A percentile compares a stretch with the other conserved stretches of the same genome.
Evolutionary conservation across 2,797 vertebrate genomes (phyloP).

Genomic region (Brotula barbata): DNA sequence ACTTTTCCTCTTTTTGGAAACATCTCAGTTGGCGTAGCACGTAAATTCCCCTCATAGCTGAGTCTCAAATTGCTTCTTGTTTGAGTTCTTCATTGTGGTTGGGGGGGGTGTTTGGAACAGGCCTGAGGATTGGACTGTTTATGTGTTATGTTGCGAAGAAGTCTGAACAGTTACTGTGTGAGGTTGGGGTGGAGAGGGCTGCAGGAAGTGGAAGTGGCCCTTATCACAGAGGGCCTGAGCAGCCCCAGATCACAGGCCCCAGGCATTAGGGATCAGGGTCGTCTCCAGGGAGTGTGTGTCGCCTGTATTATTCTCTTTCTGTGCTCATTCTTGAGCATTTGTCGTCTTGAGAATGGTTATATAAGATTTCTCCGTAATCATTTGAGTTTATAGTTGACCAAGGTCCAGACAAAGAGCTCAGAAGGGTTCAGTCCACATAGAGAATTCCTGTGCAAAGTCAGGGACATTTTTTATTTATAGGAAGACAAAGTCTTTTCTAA

Average conservation of each 20-base stretch:
- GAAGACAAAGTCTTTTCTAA: too few species aligned
- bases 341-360: conserved; percentile 24
- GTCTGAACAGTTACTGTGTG: conserved; percentile 21
- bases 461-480: too few species aligned
- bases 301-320: too few species aligned
- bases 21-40: conserved; percentile 33
- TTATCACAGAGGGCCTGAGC: conserved; percentile 14
- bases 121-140: conserved; percentile 7
- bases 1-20: conserved; percentile 45
- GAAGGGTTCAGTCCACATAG: too few species aligned
- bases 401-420: too few species aligned
- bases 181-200: background rate
- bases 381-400: too few species aligned
- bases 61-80: conserved; percentile 36
- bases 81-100: background rate
- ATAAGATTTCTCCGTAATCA: too few species aligned
- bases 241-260: conserved; percentile 25
- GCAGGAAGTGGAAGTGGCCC: conserved; percentile 10
- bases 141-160: conserved; percentile 18
- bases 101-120: background rate
- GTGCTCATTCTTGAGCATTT: conserved; percentile 13
- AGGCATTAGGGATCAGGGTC: conserved; percentile 45
- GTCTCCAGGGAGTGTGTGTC: conserved; percentile 30
- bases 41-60: background rate
- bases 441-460: too few species aligned